Evolutionary conservation across 1,140 invertebrate genomes (phyloP).

Genomic region (Drosophila sulfurigaster): DNA sequence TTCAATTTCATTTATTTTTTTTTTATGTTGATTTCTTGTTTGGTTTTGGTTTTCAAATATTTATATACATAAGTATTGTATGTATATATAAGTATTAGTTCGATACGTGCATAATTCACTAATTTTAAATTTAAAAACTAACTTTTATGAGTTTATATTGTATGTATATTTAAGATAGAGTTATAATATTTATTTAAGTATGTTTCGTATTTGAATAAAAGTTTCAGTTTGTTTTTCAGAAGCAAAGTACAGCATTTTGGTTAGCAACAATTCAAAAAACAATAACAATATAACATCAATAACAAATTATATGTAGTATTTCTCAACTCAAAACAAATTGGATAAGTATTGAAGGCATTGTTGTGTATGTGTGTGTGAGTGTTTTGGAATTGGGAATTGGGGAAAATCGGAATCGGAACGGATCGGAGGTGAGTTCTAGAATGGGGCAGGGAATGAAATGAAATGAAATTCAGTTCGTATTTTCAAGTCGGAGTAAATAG

Average conservation of each 20-base stretch:
- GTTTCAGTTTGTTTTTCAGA: conserved; percentile 13
- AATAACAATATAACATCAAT: conserved; percentile 11
- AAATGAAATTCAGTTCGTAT: conserved; percentile 37
- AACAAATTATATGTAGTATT: not conserved
- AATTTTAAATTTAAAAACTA: conserved; percentile 43
- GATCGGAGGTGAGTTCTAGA: conserved; percentile 17
- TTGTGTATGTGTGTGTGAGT: conserved; percentile 5
- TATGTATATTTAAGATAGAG: conserved; percentile 19
- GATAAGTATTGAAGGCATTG: conserved; percentile 30
- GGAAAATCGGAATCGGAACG: not conserved
- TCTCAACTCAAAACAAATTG: conserved; percentile 4
- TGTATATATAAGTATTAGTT: conserved; percentile 39
- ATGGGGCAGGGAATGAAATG: conserved; percentile 33
- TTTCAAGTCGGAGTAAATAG: conserved; percentile 14
- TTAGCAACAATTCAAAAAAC: conserved; percentile 17
- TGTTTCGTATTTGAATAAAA: conserved; percentile 22
- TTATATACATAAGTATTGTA: conserved; percentile 19
- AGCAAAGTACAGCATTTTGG: conserved; percentile 44
- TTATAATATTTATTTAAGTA: conserved; percentile 16
- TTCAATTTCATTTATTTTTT: not conserved
- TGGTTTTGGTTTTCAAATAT: conserved; percentile 15
- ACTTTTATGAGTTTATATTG: conserved; percentile 35
- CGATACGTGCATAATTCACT: conserved; percentile 48
- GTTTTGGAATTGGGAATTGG: not conserved
- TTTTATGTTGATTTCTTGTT: not conserved